These are phyloP conservation scores for Oriolus oriolus DNA, from an alignment of 2,113 vertebrate genomes.

Conservation along the genomic window DNA sequence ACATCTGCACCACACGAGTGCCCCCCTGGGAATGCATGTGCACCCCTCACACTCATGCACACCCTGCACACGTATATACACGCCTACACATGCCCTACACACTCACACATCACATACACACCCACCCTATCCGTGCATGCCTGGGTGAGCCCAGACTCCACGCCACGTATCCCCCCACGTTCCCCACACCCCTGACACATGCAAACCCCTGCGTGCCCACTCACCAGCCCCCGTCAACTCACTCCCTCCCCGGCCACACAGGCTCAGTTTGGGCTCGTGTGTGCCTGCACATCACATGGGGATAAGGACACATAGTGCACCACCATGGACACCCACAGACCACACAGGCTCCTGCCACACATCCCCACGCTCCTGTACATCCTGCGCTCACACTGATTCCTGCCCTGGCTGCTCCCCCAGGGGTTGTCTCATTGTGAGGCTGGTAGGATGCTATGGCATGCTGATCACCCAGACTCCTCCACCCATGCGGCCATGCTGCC, in stretches of 20 bases:
- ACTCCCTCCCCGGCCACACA: accelerated
- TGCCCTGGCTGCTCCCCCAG: accelerated
- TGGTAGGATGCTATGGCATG: neutral
- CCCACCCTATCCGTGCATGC: accelerated
- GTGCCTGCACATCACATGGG: neutral
- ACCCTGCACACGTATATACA: accelerated
- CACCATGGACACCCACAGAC: accelerated
- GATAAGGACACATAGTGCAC: accelerated
- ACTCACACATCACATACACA: accelerated
- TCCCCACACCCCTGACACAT: neutral
- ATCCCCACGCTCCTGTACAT: accelerated
- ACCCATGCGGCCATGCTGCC: accelerated
- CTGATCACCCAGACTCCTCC: neutral
- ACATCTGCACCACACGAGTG: neutral
- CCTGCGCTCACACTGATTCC: neutral
- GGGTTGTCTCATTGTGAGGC: neutral
- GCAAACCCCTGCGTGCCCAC: neutral
- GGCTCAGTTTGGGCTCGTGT: accelerated
- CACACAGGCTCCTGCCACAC: too few species aligned
- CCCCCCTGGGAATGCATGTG: neutral
- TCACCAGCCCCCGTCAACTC: neutral
- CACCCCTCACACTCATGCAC: accelerated
- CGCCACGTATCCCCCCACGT: neutral
- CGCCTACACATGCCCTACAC: neutral
- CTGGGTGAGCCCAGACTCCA: neutral